Evolutionary conservation across 2,113 vertebrate genomes (phyloP).

Genomic region (Oryzias celebensis): DNA sequence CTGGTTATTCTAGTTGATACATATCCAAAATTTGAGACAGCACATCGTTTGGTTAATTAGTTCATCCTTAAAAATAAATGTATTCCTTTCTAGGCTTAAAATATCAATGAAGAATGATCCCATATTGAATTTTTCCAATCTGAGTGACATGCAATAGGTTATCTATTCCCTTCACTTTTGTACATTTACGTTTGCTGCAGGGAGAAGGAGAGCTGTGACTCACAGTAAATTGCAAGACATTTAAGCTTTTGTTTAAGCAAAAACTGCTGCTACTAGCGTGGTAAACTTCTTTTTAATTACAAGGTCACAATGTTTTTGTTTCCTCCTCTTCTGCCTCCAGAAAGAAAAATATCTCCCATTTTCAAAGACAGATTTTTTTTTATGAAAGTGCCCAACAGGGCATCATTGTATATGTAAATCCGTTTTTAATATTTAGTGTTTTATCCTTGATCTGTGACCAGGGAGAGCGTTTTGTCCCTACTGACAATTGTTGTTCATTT

Average conservation of each 20-base stretch:
- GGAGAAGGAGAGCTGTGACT: conserved; percentile 54
- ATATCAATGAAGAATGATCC: too few relatives aligned
- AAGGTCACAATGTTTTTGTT: conserved; percentile 53
- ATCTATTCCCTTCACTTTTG: conserved; percentile 36
- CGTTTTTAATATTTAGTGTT: conserved; percentile 22
- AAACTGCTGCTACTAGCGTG: conserved; percentile 22
- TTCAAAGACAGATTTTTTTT: conserved; percentile 32
- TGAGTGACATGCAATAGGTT: conserved; percentile 22
- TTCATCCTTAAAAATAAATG: too few relatives aligned
- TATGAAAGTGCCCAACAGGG: conserved; percentile 5
- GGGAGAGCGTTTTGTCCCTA: conserved; percentile 35
- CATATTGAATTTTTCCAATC: too few relatives aligned
- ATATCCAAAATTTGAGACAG: too few relatives aligned
- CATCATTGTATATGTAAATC: conserved; percentile 30
- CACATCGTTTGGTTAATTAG: too few relatives aligned
- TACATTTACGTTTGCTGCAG: conserved; percentile 39
- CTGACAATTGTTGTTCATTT: conserved; percentile 38
- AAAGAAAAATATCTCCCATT: conserved; percentile 33
- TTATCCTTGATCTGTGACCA: conserved; percentile 30
- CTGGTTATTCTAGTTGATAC: too few relatives aligned
- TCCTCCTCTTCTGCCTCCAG: conserved; percentile 27
- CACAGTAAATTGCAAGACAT: conserved; percentile 37
- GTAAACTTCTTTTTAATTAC: conserved; percentile 54
- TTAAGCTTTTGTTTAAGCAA: conserved; percentile 34
- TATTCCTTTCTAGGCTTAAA: too few relatives aligned